Evolutionary conservation across 2,888 invertebrate genomes (phyloP).

Genomic region (Platycheirus rosarum): DNA sequence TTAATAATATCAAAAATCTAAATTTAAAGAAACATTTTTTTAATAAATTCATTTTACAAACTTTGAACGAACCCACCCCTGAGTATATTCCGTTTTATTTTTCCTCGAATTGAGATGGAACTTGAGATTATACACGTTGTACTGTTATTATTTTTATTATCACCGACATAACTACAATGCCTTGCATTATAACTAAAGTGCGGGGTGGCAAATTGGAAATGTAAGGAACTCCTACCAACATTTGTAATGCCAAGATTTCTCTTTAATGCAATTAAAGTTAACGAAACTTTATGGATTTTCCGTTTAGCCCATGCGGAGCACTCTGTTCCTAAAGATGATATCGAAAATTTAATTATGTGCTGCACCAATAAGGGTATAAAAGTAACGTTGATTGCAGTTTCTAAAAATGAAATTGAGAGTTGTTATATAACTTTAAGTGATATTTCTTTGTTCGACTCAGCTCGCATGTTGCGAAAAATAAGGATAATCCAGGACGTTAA

Average conservation of each 20-base stretch:
- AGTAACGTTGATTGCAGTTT: conserved; percentile 5
- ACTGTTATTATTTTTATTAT: conserved; percentile 71
- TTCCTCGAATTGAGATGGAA: conserved; percentile 53
- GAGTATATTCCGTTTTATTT: conserved; percentile 45
- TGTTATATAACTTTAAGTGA: background rate
- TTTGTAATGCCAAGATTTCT: conserved; percentile 54
- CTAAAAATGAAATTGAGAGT: conserved; percentile 6
- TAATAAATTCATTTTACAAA: conserved; percentile 72
- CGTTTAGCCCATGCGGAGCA: conserved; percentile 11
- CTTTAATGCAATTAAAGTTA: conserved; percentile 67
- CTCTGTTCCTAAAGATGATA: conserved; percentile 17
- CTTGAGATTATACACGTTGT: conserved; percentile 66
- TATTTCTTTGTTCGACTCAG: no score
- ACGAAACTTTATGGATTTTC: conserved; percentile 63
- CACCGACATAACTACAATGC: conserved; percentile 66
- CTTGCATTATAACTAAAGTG: conserved; percentile 22
- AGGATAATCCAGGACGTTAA: no score
- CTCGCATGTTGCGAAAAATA: no score
- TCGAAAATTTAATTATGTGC: conserved; percentile 8
- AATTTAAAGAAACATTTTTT: conserved; percentile 60
- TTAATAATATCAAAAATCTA: conserved; percentile 65
- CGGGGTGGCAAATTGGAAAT: conserved; percentile 30
- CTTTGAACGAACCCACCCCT: conserved; percentile 50
- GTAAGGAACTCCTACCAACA: background rate
- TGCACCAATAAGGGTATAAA: background rate